Conservation (phyloP, 2,888 invertebrate species). For the Metacarcinus magister region DNA sequence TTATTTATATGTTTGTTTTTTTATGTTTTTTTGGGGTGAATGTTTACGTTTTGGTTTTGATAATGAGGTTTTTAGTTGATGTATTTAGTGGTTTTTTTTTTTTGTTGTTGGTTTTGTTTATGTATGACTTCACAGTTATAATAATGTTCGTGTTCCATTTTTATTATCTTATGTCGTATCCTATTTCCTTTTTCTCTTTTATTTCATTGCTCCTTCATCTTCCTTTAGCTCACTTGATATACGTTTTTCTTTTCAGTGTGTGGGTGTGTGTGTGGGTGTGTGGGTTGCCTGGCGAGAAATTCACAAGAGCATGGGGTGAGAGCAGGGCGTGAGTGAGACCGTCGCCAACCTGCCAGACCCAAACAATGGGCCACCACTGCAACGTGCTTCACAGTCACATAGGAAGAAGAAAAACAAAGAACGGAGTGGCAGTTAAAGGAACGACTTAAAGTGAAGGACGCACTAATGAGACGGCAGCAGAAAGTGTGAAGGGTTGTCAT, state of each 20-base stretch:
- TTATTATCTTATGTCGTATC: too few species aligned
- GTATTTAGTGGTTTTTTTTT: background rate
- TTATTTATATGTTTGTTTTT: background rate
- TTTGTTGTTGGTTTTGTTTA: too few species aligned
- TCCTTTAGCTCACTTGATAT: too few species aligned
- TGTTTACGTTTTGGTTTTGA: background rate
- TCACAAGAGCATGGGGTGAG: background rate
- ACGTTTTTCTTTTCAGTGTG: too few species aligned
- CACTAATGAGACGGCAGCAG: background rate
- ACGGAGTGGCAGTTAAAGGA: background rate
- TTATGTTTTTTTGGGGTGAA: background rate
- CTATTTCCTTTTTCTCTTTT: too few species aligned
- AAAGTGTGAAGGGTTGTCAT: background rate
- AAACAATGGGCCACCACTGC: background rate
- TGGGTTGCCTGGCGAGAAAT: background rate
- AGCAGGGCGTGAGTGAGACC: background rate
- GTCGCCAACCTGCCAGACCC: background rate
- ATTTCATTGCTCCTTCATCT: too few species aligned
- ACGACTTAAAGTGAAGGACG: background rate
- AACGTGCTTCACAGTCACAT: slow-evolving; percentile 9
- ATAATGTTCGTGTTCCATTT: too few species aligned
- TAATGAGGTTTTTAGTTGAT: background rate
- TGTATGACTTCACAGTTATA: too few species aligned
- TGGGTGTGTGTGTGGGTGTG: background rate
- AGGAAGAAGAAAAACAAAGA: background rate